Evolutionary conservation across 2,888 invertebrate genomes (phyloP), one percentile per base, ranked within the genome.

Genomic region (Tetropium fuscum): DNA sequence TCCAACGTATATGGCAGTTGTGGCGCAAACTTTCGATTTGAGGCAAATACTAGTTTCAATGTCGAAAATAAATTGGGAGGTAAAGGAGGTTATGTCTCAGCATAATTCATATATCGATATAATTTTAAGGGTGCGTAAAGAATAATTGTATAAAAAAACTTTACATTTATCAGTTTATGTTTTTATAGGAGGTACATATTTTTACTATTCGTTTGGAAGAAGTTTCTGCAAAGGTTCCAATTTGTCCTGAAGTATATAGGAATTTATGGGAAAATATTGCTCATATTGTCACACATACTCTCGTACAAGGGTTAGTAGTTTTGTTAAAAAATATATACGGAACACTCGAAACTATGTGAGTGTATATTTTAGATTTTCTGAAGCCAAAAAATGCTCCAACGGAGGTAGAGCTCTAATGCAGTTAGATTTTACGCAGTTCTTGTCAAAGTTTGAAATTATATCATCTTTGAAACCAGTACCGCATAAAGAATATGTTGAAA

Each of bases 331-430:
- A 40, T 3, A 15, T 40, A 19, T 19, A 19, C 16, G 8, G n/a
- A 18, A 18, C 8, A 30, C 11, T 2, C 3, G 3, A n/a, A 10
- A 30, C 3, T 10, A 30, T 11, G 4, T 34, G 11, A 13, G 11
- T 3, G 0, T 34, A 13, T 15, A 43, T 67, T 64, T 22, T 81
- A 86, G 93, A 20, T 97, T 93, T 83, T 90, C 95, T 0, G 91
- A 90, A 74, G 93, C 94, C 0, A 94, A 92, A 63, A 97, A 95
- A 79, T 99, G 99, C 81, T 93, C 96, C 0, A 95, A 96, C 70
- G 98, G 96, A 16, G 99, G 99, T 0, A 84, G 99, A 30, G 98
- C 97, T 0, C 82, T 99, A 6, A 99, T 99, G 98, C 98, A 98
- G 78, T 84, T 99, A 15, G 99, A 99, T 84, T 98, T 96, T 76